Evolutionary conservation across 1,140 invertebrate genomes (phyloP).

Genomic region (Papilio aristodemus): DNA sequence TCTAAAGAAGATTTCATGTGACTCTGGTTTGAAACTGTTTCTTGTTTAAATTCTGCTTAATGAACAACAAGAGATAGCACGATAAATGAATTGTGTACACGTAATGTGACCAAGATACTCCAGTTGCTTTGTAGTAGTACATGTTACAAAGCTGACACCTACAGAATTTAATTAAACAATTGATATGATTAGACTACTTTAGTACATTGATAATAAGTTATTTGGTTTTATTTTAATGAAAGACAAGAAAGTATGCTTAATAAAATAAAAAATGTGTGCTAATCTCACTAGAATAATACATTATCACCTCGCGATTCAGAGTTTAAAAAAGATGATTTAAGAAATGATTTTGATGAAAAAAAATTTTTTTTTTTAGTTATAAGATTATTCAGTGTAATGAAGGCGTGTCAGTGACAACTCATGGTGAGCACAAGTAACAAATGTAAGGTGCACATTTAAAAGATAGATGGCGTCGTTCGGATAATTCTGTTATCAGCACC

Average conservation of each 20-base stretch:
- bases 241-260: too few species aligned
- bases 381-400: conserved; percentile 37
- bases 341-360: not conserved
- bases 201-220: not conserved
- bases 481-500: conserved; percentile 81
- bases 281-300: too few species aligned
- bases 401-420: conserved; percentile 50
- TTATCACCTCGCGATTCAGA: too few species aligned
- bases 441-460: conserved; percentile 81
- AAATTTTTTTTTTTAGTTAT: conserved; percentile 11
- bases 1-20: too few species aligned
- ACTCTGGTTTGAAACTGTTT: too few species aligned
- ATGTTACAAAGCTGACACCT: not conserved
- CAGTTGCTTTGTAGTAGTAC: too few species aligned
- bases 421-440: conserved; percentile 56
- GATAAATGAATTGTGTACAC: too few species aligned
- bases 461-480: conserved; percentile 80
- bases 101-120: not conserved
- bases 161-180: not conserved
- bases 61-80: too few species aligned
- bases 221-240: too few species aligned
- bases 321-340: too few species aligned
- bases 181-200: not conserved
- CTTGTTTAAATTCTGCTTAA: too few species aligned
- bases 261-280: too few species aligned